These are phyloP conservation scores for Phenganax marumi DNA, from an alignment of 92 coral and sea anemone species.

Conservation along the genomic window DNA sequence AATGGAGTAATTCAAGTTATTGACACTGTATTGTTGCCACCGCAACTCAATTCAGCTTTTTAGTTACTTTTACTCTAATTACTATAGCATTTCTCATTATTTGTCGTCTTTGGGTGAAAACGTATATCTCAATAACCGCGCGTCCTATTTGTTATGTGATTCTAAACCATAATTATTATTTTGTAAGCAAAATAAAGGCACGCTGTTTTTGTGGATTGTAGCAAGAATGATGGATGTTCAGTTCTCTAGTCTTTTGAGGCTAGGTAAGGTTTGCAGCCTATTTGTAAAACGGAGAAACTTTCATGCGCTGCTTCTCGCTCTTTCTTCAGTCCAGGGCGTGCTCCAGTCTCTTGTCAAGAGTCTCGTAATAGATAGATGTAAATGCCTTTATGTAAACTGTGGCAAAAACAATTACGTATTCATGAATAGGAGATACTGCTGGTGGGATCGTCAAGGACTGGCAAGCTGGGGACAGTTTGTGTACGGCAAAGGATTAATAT, in stretches of 20 bases:
- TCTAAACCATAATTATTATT: too few species aligned
- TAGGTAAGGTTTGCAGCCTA: too few species aligned
- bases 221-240: too few species aligned
- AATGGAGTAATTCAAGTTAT: constrained; percentile 34
- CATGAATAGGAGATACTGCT: not conserved
- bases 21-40: constrained; percentile 34
- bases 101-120: not conserved
- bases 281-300: too few species aligned
- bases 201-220: too few species aligned
- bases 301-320: too few species aligned
- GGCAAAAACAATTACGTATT: not conserved
- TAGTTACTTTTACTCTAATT: not conserved
- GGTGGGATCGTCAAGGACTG: not conserved
- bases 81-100: not conserved
- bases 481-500: not conserved
- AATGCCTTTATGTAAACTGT: not conserved
- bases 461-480: constrained; percentile 14
- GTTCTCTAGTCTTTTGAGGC: too few species aligned
- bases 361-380: not conserved
- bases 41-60: not conserved
- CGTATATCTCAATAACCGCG: too few species aligned
- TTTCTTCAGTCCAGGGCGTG: too few species aligned
- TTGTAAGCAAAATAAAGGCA: too few species aligned
- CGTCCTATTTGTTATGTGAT: too few species aligned
- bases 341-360: too few species aligned